A percentile compares a stretch with the other conserved stretches of the same genome.
phyloP scores from a whole-genome alignment of 1,140 invertebrate species.

The silkworm (Bombyx mori) region DNA sequence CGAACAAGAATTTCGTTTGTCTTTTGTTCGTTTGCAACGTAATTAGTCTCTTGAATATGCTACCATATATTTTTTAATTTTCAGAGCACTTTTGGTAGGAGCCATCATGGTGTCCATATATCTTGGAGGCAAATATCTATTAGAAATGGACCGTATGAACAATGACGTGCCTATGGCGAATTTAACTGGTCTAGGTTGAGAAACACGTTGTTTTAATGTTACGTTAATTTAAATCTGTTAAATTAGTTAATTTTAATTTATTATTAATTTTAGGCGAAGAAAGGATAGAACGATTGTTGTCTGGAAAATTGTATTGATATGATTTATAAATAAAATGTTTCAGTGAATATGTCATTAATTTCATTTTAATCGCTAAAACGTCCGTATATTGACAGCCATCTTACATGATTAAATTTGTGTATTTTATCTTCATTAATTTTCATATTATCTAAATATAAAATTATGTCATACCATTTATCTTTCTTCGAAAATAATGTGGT shows the following conservation, averaged over 20 bases:
- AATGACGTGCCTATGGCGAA: constrained; percentile 22
- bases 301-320: constrained; percentile 6
- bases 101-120: constrained; percentile 26
- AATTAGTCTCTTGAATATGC: neutral
- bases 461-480: neutral
- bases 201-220: neutral
- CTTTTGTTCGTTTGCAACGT: no score
- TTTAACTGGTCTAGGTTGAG: constrained; percentile 22
- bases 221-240: neutral
- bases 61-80: constrained; percentile 8
- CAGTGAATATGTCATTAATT: no score
- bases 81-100: constrained; percentile 26
- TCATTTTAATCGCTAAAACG: no score
- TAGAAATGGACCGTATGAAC: constrained; percentile 24
- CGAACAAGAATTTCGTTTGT: no score
- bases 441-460: neutral
- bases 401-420: no score
- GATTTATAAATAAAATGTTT: neutral
- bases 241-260: neutral
- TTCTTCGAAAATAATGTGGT: no score
- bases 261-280: constrained; percentile 12
- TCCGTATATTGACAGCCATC: no score
- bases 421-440: no score
- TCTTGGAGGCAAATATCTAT: constrained; percentile 21
- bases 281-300: constrained; percentile 13